Percentiles rank a stretch among this genome's conserved stretches.
These are phyloP conservation scores for Tyto alba DNA, from an alignment of 2,113 vertebrate species.

Conservation along the genomic window DNA sequence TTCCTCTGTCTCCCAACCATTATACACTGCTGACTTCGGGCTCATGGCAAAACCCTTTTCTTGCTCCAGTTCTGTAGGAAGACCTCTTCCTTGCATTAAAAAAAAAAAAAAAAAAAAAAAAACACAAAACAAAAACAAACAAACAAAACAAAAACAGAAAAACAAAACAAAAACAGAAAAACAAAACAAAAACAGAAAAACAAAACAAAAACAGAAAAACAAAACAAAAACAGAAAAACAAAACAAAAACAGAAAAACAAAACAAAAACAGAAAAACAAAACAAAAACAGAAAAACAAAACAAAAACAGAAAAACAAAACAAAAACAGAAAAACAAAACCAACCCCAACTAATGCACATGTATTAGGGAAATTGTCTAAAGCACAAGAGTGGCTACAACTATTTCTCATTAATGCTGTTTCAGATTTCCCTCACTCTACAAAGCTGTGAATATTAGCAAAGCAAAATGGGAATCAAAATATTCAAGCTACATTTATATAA, in stretches of 20 bases:
- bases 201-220: background rate
- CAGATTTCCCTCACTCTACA: background rate
- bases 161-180: background rate
- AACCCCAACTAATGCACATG: background rate
- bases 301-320: background rate
- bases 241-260: background rate
- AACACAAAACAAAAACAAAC: too few species aligned
- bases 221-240: background rate
- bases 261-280: background rate
- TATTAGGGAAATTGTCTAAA: background rate
- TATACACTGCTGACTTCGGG: background rate
- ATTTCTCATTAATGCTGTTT: background rate
- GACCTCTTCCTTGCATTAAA: background rate
- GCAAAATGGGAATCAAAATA: background rate
- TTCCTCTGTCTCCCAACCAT: background rate
- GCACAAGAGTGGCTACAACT: background rate
- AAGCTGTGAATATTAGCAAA: background rate
- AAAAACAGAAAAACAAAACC: background rate
- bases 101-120: background rate
- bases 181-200: background rate
- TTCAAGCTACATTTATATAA: background rate
- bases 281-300: background rate
- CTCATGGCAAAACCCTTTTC: background rate
- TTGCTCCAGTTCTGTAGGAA: background rate
- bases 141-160: background rate